Percentiles rank a stretch among this genome's conserved stretches.
Evolutionary conservation across 2,888 invertebrate genomes (phyloP).

Genomic region (Caenorhabditis imperialis): DNA sequence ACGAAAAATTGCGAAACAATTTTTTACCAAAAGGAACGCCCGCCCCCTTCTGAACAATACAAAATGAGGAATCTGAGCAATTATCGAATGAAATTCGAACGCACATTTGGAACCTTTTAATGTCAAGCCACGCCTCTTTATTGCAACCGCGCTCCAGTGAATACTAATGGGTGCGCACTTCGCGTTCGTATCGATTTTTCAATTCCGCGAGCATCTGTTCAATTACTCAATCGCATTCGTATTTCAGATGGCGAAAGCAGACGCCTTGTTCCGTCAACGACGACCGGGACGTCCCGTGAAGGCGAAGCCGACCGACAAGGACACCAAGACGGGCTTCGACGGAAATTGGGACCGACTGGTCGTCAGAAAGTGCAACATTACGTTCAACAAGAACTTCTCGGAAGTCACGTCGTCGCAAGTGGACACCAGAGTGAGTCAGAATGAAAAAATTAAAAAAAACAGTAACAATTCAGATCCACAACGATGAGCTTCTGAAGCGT

Average conservation of each 20-base stretch:
- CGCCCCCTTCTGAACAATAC: too few relatives aligned
- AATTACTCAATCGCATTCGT: too few relatives aligned
- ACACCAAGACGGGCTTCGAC: slow-evolving; percentile 34
- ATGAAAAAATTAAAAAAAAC: slow-evolving; percentile 12
- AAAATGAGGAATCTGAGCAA: too few relatives aligned
- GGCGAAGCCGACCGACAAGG: slow-evolving; percentile 20
- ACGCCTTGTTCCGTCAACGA: slow-evolving; percentile 38
- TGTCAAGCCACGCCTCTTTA: too few relatives aligned
- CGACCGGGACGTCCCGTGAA: slow-evolving; percentile 40
- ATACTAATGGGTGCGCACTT: too few relatives aligned
- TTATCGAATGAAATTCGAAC: too few relatives aligned
- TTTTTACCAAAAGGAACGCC: too few relatives aligned
- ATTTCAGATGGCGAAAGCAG: slow-evolving; percentile 47
- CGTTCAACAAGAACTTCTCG: slow-evolving; percentile 42
- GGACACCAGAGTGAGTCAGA: slow-evolving; percentile 13
- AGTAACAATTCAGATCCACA: slow-evolving; percentile 27
- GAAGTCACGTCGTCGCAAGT: slow-evolving; percentile 32
- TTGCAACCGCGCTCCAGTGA: too few relatives aligned
- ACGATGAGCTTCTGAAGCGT: slow-evolving; percentile 33
- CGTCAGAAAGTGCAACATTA: slow-evolving; percentile 28
- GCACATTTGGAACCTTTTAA: too few relatives aligned
- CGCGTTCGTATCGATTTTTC: too few relatives aligned
- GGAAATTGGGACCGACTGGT: slow-evolving; percentile 41
- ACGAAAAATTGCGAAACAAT: too few relatives aligned
- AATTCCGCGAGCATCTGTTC: too few relatives aligned